Conservation (phyloP, 1,140 invertebrate genomes). For the Zaprionus vittiger region DNA sequence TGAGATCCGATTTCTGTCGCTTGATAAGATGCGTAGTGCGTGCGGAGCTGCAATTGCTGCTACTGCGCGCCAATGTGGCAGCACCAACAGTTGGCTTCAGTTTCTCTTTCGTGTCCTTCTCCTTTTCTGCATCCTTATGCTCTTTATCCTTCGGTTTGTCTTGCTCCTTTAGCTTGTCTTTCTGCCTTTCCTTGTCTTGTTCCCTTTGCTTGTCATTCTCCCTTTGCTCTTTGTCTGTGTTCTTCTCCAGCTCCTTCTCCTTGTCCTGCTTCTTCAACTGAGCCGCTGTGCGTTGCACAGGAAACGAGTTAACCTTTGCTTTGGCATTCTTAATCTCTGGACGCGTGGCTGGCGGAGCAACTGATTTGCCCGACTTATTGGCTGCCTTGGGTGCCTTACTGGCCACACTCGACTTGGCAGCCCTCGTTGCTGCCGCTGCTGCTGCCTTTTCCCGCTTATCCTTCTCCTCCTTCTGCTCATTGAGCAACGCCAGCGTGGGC, state of each 20-base stretch:
- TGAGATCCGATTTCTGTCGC: slow-evolving; percentile 87
- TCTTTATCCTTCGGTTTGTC: no score
- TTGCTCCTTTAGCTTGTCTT: background rate
- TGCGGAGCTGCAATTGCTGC: slow-evolving; percentile 16
- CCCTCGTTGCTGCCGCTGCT: slow-evolving; percentile 36
- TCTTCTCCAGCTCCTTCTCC: slow-evolving; percentile 9
- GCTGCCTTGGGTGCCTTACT: slow-evolving; percentile 43
- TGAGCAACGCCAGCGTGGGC: slow-evolving; percentile 86
- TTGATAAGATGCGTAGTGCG: slow-evolving; percentile 83
- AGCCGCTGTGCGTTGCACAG: slow-evolving; percentile 38
- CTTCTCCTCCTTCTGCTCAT: slow-evolving; percentile 82
- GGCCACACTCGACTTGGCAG: slow-evolving; percentile 16
- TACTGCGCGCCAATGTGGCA: slow-evolving; percentile 29
- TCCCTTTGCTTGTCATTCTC: slow-evolving; percentile 2
- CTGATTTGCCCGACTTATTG: slow-evolving; percentile 58
- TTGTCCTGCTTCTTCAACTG: slow-evolving; percentile 44
- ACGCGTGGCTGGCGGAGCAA: slow-evolving; percentile 16
- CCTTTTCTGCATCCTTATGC: background rate
- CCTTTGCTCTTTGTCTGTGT: slow-evolving; percentile 10
- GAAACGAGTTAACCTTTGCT: slow-evolving; percentile 81
- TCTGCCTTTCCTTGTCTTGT: slow-evolving; percentile 13
- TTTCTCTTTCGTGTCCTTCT: slow-evolving; percentile 11
- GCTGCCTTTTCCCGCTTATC: slow-evolving; percentile 39
- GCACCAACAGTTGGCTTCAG: background rate
- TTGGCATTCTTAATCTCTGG: slow-evolving; percentile 84